These are phyloP conservation scores for Larimichthys polyactis DNA, from an alignment of 2,113 vertebrate species.

Conservation along the genomic window DNA sequence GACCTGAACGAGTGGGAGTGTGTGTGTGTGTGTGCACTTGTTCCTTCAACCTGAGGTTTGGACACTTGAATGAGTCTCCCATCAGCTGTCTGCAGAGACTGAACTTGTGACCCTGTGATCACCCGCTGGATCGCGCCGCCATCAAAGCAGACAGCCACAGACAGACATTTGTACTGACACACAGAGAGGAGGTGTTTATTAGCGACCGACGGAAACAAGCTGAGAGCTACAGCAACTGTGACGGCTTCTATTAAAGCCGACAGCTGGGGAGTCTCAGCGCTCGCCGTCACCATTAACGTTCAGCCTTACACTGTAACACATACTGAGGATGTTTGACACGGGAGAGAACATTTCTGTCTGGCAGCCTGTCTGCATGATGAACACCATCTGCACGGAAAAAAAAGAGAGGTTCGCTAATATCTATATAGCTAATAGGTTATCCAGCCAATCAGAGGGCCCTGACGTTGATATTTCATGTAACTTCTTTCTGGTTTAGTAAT, in stretches of 20 bases:
- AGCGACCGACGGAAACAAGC: constrained; percentile 19
- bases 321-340: constrained; percentile 26
- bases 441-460: neutral
- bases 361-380: neutral
- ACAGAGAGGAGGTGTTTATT: constrained; percentile 33
- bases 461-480: too few species aligned
- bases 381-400: neutral
- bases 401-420: neutral
- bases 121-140: neutral
- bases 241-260: constrained; percentile 8
- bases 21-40: constrained; percentile 15
- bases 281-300: constrained; percentile 17
- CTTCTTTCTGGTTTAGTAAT: too few species aligned
- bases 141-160: constrained; percentile 12
- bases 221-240: constrained; percentile 35
- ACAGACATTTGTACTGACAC: neutral
- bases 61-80: neutral
- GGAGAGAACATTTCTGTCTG: neutral
- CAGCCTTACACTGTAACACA: constrained; percentile 17
- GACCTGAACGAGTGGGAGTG: neutral
- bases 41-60: neutral
- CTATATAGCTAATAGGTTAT: neutral
- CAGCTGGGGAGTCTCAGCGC: constrained; percentile 57
- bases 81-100: constrained; percentile 14
- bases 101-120: constrained; percentile 12